Conservation (phyloP, 92 coral and sea anemone species). For the Epizoanthus fatuus region DNA sequence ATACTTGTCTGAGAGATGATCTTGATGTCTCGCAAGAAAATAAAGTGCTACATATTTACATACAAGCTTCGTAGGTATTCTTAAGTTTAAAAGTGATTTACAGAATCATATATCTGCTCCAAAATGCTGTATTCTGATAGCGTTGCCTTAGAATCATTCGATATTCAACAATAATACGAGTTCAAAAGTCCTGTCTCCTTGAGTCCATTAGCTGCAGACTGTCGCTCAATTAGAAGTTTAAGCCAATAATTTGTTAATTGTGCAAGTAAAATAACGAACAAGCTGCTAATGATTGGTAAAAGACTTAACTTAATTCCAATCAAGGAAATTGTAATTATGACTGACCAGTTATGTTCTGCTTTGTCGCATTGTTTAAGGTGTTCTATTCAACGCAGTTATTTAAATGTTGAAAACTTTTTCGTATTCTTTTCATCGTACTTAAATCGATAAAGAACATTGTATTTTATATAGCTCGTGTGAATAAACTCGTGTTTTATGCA, state of each 20-base stretch:
- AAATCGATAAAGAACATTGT: slow-evolving; percentile 31
- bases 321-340: slow-evolving; percentile 57
- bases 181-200: slow-evolving; percentile 13
- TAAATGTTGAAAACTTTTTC: slow-evolving; percentile 32
- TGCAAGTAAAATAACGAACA: slow-evolving; percentile 27
- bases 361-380: slow-evolving; percentile 41
- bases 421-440: slow-evolving; percentile 29
- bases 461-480: slow-evolving; percentile 15
- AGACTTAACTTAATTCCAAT: slow-evolving; percentile 55
- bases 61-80: not conserved
- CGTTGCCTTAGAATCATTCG: slow-evolving; percentile 5
- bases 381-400: slow-evolving; percentile 34
- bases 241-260: slow-evolving; percentile 41
- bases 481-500: not conserved
- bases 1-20: not conserved
- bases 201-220: slow-evolving; percentile 18
- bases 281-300: slow-evolving; percentile 73
- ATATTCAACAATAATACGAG: slow-evolving; percentile 36
- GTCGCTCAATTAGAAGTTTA: slow-evolving; percentile 38
- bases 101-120: too few species aligned
- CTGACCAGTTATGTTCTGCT: slow-evolving; percentile 49
- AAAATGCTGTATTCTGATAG: not conserved
- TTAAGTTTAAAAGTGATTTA: not conserved
- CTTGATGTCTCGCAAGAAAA: slow-evolving; percentile 6
- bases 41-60: slow-evolving; percentile 12